Conservation (phyloP, 2,113 vertebrate species). For the Craseonycteris thonglongyai region DNA sequence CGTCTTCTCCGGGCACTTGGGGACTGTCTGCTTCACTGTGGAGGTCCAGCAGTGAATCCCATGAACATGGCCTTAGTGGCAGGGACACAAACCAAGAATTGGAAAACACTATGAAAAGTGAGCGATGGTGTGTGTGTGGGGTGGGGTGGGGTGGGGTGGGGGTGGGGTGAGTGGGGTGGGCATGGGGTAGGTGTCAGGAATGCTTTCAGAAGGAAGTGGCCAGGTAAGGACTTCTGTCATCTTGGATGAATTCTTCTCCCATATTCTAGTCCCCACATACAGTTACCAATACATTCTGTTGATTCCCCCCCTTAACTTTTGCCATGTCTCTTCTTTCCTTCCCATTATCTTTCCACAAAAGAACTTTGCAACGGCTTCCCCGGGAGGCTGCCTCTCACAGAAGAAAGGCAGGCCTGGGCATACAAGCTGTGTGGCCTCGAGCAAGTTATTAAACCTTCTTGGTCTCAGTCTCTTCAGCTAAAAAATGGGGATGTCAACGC, state of each 20-base stretch:
- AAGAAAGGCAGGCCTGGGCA: neutral
- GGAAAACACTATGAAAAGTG: neutral
- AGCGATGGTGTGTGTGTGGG: too few species aligned
- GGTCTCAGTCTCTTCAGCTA: neutral
- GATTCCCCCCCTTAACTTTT: neutral
- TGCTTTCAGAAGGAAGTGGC: neutral
- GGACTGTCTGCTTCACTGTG: neutral
- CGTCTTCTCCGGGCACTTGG: neutral
- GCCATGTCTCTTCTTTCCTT: neutral
- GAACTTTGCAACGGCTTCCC: neutral
- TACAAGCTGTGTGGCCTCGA: neutral
- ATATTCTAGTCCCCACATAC: accelerated
- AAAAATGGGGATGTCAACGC: neutral
- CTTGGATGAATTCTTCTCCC: neutral
- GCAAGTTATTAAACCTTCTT: neutral
- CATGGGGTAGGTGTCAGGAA: neutral
- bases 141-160: too few species aligned
- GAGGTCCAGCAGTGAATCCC: neutral
- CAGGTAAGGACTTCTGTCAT: neutral
- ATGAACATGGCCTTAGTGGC: neutral
- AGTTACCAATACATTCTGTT: neutral
- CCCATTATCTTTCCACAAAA: neutral
- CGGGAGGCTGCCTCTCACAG: neutral
- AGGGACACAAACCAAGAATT: neutral
- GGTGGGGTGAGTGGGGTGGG: too few species aligned